Percentiles rank a stretch among this genome's conserved stretches.
phyloP scores from a whole-genome alignment of 1,140 invertebrate species.

The Apolygus lucorum region DNA sequence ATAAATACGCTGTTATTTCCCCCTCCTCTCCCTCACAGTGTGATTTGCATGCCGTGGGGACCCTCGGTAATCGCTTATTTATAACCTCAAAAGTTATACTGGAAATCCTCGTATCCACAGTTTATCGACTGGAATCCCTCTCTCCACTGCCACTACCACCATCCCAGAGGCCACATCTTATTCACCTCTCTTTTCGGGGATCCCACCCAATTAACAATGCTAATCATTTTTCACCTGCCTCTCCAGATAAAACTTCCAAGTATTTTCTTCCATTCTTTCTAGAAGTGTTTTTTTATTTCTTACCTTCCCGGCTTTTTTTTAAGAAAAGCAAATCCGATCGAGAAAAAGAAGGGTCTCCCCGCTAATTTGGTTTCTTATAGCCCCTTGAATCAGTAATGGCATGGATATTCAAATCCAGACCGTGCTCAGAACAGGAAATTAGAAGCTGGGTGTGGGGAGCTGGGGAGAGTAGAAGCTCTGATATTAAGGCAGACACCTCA shows the following conservation, averaged over 20 bases:
- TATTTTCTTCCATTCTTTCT: too few species aligned
- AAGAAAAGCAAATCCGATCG: background rate
- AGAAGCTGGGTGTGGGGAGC: background rate
- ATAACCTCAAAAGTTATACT: slow-evolving; percentile 17
- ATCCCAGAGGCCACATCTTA: background rate
- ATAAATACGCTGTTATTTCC: background rate
- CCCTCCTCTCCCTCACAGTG: background rate
- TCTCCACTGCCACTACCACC: background rate
- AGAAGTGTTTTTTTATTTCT: slow-evolving; percentile 1
- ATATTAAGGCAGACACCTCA: background rate
- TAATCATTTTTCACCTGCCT: slow-evolving; percentile 3
- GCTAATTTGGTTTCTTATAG: slow-evolving; percentile 16
- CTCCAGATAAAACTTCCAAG: background rate
- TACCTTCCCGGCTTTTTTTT: background rate
- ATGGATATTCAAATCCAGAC: background rate
- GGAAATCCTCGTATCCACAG: slow-evolving; percentile 6
- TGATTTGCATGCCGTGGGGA: slow-evolving; percentile 3
- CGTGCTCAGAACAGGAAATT: slow-evolving; percentile 16
- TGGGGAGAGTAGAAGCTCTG: too few species aligned
- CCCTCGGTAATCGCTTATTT: slow-evolving; percentile 8
- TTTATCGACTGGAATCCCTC: slow-evolving; percentile 8
- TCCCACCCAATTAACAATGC: slow-evolving; percentile 4
- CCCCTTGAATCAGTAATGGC: slow-evolving; percentile 13
- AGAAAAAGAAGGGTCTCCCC: background rate
- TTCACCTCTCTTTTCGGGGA: background rate